Evolutionary conservation across 2,888 invertebrate genomes (phyloP).

Genomic region (Anthrax anthrax): DNA sequence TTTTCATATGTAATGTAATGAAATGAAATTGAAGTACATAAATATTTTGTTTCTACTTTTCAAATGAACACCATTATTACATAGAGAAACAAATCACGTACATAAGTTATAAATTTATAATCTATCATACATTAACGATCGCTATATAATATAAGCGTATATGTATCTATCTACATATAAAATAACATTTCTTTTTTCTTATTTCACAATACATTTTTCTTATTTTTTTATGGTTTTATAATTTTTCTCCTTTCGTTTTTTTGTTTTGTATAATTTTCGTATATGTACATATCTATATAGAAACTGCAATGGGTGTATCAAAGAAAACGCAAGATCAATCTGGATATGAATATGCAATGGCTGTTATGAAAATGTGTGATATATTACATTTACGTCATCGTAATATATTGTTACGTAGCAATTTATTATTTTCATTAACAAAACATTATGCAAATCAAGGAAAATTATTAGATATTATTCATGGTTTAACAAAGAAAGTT

Average conservation of each 20-base stretch:
- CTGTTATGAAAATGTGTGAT: conserved; percentile 82
- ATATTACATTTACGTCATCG: conserved; percentile 71
- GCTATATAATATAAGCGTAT: too few relatives aligned
- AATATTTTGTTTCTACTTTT: too few relatives aligned
- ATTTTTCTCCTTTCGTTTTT: not conserved
- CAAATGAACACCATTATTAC: too few relatives aligned
- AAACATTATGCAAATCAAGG: conserved; percentile 60
- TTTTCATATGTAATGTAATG: too few relatives aligned
- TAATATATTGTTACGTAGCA: conserved; percentile 62
- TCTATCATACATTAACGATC: too few relatives aligned
- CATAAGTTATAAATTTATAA: too few relatives aligned
- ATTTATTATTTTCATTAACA: conserved; percentile 61
- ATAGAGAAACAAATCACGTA: too few relatives aligned
- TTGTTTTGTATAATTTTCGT: not conserved
- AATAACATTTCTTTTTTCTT: too few relatives aligned
- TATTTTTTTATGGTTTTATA: too few relatives aligned
- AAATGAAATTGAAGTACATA: too few relatives aligned
- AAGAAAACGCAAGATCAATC: conserved; percentile 68
- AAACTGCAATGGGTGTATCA: conserved; percentile 81
- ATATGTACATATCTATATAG: conserved; percentile 28
- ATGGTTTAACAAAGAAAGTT: conserved; percentile 66
- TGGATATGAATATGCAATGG: conserved; percentile 73
- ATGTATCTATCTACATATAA: too few relatives aligned
- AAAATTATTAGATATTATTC: conserved; percentile 59
- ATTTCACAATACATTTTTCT: too few relatives aligned